Percentiles rank a stretch among this genome's conserved stretches.
Conservation (phyloP, 2,888 invertebrate species). For the Netelia virgata region DNA sequence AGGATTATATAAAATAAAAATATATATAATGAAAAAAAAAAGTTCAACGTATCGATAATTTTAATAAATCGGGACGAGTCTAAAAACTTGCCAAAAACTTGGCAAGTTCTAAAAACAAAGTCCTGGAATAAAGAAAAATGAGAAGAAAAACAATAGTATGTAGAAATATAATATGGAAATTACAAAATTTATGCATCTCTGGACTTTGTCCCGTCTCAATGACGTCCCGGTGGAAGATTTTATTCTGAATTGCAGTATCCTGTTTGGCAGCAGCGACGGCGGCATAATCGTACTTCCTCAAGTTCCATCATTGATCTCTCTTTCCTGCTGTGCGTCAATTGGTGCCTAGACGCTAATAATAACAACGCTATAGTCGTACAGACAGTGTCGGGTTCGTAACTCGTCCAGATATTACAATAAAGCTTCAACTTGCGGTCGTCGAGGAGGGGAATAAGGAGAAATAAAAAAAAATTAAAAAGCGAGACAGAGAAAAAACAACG, state of each 20-base stretch:
- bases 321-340: conserved; percentile 26
- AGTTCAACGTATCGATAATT: too few species aligned
- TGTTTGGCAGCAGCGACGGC: background rate
- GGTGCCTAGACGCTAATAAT: conserved; percentile 41
- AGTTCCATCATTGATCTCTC: background rate
- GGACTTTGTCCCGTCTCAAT: background rate
- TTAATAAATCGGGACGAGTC: too few species aligned
- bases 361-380: conserved; percentile 8
- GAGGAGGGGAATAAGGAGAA: background rate
- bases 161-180: background rate
- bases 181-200: background rate
- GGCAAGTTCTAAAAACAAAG: too few species aligned
- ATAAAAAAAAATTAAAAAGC: conserved; percentile 18
- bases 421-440: conserved; percentile 53
- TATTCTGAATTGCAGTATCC: background rate
- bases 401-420: conserved; percentile 50
- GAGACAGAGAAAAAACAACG: background rate
- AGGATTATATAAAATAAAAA: background rate
- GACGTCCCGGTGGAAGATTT: background rate
- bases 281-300: background rate
- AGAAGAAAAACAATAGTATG: too few species aligned
- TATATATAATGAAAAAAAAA: background rate
- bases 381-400: conserved; percentile 16
- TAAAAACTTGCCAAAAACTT: too few species aligned
- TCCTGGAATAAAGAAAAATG: too few species aligned